A percentile compares a stretch with the other conserved stretches of the same genome.
Evolutionary conservation across 2,113 vertebrate species (phyloP).

Genomic region (Procavia capensis): DNA sequence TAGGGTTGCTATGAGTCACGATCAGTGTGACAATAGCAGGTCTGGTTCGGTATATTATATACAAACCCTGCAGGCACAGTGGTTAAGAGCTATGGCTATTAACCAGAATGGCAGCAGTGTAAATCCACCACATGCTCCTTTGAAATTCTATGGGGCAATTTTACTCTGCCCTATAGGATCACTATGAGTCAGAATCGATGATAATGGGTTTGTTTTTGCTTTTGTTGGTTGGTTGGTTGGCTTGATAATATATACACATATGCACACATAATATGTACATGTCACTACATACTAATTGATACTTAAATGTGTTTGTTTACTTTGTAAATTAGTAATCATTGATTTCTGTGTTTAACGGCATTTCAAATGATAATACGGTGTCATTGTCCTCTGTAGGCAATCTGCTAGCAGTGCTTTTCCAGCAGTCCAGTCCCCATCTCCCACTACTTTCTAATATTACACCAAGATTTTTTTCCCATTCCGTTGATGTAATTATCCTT

Average conservation of each 20-base stretch:
- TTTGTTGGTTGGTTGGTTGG: no score
- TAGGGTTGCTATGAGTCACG: no score
- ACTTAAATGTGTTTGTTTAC: neutral
- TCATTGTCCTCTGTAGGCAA: conserved; percentile 57
- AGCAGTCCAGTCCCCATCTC: neutral
- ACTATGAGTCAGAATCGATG: no score
- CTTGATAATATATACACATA: neutral
- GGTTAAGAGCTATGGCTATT: no score
- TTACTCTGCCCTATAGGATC: no score
- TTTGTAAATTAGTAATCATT: neutral
- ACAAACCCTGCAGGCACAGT: no score
- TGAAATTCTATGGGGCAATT: no score
- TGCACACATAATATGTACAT: neutral
- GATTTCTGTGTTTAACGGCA: conserved; percentile 31
- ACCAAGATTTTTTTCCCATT: conserved; percentile 37
- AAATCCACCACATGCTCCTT: no score
- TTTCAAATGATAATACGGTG: conserved; percentile 37
- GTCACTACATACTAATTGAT: neutral
- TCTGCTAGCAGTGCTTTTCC: conserved; percentile 21
- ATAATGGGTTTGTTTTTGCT: no score
- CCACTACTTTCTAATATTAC: conserved; percentile 48
- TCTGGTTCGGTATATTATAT: no score
- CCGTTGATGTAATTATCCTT: conserved; percentile 68
- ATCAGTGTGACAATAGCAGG: no score
- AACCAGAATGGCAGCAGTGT: no score